Conservation (phyloP, 2,113 vertebrate species). For the Philantomba maxwellii region DNA sequence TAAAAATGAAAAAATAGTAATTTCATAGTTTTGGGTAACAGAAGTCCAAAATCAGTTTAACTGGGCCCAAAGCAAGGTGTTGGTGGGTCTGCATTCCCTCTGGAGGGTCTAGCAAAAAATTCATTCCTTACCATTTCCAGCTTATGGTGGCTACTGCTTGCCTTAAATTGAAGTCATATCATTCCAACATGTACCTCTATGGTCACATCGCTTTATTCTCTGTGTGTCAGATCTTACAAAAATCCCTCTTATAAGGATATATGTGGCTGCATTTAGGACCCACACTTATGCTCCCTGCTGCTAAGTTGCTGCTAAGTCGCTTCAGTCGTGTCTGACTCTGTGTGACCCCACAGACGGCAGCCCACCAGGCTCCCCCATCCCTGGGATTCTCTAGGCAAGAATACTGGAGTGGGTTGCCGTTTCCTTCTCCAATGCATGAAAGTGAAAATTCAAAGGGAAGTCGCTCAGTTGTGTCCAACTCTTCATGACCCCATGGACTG, state of each 20-base stretch:
- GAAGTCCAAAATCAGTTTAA: neutral
- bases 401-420: no score
- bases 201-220: neutral
- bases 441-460: no score
- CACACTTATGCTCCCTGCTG: neutral
- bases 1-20: neutral
- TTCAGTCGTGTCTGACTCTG: no score
- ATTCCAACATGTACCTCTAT: neutral
- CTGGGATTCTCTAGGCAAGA: no score
- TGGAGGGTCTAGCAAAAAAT: neutral
- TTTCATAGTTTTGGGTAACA: neutral
- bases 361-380: no score
- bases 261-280: neutral
- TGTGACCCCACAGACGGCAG: no score
- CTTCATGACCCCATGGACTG: no score
- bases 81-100: neutral
- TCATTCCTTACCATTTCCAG: neutral
- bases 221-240: neutral
- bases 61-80: neutral
- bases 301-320: no score
- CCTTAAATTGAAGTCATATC: neutral
- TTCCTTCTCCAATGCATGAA: no score
- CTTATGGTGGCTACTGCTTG: neutral
- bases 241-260: neutral
- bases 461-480: no score